Base-by-base conservation (phyloP, 2,888 invertebrate genomes). In the Actias luna region DNA sequence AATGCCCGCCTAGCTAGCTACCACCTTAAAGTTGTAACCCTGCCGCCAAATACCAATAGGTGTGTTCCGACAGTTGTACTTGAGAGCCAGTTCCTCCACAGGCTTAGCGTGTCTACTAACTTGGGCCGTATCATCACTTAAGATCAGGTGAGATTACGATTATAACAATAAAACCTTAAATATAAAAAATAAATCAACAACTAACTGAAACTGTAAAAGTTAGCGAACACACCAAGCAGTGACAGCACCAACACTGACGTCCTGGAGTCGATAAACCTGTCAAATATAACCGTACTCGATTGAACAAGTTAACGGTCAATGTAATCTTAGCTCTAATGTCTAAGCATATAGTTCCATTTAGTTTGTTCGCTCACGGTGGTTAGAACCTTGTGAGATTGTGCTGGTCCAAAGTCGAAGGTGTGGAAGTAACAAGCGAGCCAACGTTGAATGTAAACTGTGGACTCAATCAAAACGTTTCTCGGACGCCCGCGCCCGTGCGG, bases 381-480 rank as follows among this genome's bases (percentile, higher is more conserved):
- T 71, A 46, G 25, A 63, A 55, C 65, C 39, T 68, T 71, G 29
- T 64, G 52, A n/a, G n/a, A 35, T 35, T 5, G 5, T 33, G 36
- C 33, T 29, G 58, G 36, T 14, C 58, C 58, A 12, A 61, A 77
- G 69, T 74, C 64, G 71, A 75, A 75, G 75, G 77, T 75, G 75
- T 77, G 71, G 77, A 75, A 75, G 73, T 75, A 77, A 75, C 77
- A 75, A 70, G 72, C 72, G 69, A 75, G 76, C 67, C 69, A 76
- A 76, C 77, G 81, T 80, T 78, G 77, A 77, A 79, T 77, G 79
- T 82, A 81, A 78, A 79, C 80, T 80, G 79, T 82, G 75, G 79
- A 81, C 79, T 81, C 80, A 80, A 84, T 84, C 83, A 82, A 76
- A 82, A 72, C 72, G 73, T 65, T 69, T 64, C 67, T 60, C 70